A percentile compares a stretch with the other conserved stretches of the same genome.
phyloP scores from a whole-genome alignment of 2,888 invertebrate genomes.

The Lycia hirtaria region DNA sequence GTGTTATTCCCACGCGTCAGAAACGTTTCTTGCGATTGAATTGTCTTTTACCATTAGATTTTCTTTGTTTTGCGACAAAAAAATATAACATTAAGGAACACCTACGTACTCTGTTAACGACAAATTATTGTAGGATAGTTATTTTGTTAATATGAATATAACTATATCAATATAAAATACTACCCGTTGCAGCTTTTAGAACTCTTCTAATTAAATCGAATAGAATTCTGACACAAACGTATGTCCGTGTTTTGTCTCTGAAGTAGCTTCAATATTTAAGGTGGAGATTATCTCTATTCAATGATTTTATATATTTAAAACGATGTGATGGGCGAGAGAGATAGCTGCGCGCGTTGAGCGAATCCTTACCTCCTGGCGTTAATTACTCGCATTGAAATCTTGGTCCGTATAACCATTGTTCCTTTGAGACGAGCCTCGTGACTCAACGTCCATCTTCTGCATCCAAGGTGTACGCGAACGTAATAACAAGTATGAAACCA shows the following conservation, averaged over 20 bases:
- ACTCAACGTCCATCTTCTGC: constrained; percentile 38
- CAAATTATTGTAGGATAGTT: too few species aligned
- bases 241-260: background rate
- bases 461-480: constrained; percentile 37
- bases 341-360: too few species aligned
- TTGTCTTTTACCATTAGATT: background rate
- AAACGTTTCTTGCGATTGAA: background rate
- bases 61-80: background rate
- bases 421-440: constrained; percentile 20
- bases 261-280: background rate
- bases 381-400: constrained; percentile 33
- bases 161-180: too few species aligned
- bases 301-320: too few species aligned
- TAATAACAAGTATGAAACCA: constrained; percentile 33
- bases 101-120: too few species aligned
- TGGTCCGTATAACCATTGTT: constrained; percentile 35
- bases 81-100: too few species aligned
- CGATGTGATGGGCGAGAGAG: too few species aligned
- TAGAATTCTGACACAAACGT: background rate
- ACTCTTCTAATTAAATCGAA: too few species aligned
- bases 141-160: too few species aligned
- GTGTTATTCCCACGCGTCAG: constrained; percentile 3
- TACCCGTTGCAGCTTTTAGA: too few species aligned
- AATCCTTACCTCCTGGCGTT: constrained; percentile 1
- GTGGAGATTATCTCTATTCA: too few species aligned